phyloP scores from a whole-genome alignment of 2,888 invertebrate genomes.

The Entomobrya proxima region DNA sequence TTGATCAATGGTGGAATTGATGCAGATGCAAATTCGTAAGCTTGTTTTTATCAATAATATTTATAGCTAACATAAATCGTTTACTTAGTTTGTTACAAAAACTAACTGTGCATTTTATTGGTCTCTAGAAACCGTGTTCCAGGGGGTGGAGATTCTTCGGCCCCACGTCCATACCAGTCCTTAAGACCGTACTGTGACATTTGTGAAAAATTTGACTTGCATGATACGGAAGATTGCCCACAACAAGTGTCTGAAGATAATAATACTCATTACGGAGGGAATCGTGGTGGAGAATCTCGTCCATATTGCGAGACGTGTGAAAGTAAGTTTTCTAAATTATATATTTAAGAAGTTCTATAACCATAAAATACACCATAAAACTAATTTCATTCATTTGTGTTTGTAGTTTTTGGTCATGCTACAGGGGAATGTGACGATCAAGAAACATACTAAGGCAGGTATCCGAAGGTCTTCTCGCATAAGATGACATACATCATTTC shows the following conservation, averaged over 20 bases:
- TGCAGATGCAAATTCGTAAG: conserved; percentile 64
- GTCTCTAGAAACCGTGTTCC: conserved; percentile 62
- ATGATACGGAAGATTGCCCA: conserved; percentile 98
- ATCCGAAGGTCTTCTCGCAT: background rate
- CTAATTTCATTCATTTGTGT: too few species aligned
- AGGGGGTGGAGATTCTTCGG: background rate
- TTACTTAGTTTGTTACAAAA: too few species aligned
- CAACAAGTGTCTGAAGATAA: conserved; percentile 84
- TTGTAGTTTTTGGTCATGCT: conserved; percentile 91
- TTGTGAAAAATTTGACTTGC: conserved; percentile 96
- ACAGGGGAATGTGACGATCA: conserved; percentile 91
- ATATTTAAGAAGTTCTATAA: background rate
- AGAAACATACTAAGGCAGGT: conserved; percentile 83
- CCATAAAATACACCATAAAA: too few species aligned
- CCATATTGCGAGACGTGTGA: conserved; percentile 96
- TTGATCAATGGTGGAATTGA: conserved; percentile 57
- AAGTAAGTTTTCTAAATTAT: conserved; percentile 80
- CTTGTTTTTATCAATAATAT: background rate
- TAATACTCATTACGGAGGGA: conserved; percentile 78
- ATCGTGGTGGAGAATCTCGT: conserved; percentile 79
- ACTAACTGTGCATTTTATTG: too few species aligned
- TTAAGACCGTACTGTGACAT: conserved; percentile 97
- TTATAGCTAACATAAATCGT: background rate
- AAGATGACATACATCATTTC: conserved; percentile 13
- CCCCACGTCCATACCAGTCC: conserved; percentile 77